Percentiles rank a stretch among this genome's conserved stretches.
Conservation (phyloP, 2,797 vertebrate genomes). For the Petrocephalus schoutedeni region DNA sequence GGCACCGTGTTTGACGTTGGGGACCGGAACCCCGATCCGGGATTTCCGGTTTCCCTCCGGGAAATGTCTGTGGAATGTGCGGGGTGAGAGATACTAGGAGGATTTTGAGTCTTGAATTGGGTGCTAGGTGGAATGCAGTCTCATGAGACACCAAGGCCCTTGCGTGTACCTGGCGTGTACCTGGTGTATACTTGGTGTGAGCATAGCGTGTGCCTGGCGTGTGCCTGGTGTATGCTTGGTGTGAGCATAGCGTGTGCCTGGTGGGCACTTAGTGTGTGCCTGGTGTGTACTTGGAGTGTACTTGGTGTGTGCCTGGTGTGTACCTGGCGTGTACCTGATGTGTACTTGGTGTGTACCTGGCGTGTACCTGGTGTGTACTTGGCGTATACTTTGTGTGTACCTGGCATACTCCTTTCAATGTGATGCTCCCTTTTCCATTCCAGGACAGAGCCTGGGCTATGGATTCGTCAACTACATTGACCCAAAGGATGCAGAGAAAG, state of each 20-base stretch:
- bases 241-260: too few species aligned
- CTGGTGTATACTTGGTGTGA: neutral
- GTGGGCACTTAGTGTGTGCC: too few species aligned
- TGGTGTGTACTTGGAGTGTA: too few species aligned
- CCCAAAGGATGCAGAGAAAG: constrained; percentile 93
- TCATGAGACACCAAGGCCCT: neutral
- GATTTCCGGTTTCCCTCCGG: too few species aligned
- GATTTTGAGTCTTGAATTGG: neutral
- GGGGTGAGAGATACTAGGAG: neutral
- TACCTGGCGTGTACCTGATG: too few species aligned
- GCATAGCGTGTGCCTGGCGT: too few species aligned
- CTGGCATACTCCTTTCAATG: neutral
- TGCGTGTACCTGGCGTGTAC: neutral
- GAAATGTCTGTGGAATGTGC: neutral
- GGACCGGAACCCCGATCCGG: constrained; percentile 42
- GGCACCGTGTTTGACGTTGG: constrained; percentile 61
- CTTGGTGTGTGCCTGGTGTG: too few species aligned
- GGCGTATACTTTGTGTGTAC: neutral
- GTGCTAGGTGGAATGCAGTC: neutral
- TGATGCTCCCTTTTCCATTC: constrained; percentile 36
- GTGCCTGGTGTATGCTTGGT: neutral
- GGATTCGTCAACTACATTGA: constrained; percentile 91
- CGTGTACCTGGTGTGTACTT: too few species aligned
- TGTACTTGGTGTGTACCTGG: too few species aligned
- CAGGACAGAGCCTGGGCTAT: constrained; percentile 88